Evolutionary conservation across 2,113 vertebrate species (phyloP).

Genomic region (Lepus europaeus): DNA sequence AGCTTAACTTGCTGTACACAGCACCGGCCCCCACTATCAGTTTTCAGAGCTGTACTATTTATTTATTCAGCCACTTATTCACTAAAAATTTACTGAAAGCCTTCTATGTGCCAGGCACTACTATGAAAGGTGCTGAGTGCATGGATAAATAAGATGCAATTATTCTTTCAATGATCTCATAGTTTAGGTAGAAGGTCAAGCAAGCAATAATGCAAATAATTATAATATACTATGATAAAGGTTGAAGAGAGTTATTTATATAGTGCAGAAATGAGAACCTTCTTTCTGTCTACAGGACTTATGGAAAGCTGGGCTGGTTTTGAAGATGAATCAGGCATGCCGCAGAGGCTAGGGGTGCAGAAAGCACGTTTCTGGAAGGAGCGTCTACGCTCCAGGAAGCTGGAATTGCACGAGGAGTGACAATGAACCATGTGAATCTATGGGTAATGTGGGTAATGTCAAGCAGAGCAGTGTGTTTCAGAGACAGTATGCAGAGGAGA

Average conservation of each 20-base stretch:
- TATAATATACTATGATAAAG: neutral
- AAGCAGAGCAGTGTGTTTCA: neutral
- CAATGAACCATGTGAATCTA: neutral
- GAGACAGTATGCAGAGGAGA: neutral
- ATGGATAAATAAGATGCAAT: slow-evolving; percentile 10
- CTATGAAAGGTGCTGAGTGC: neutral
- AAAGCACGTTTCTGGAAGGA: neutral
- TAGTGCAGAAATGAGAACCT: neutral
- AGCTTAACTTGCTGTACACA: too few relatives aligned
- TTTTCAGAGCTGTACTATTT: slow-evolving; percentile 38
- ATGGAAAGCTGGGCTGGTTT: neutral
- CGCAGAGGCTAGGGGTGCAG: neutral
- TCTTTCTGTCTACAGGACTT: slow-evolving; percentile 1
- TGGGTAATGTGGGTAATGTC: neutral
- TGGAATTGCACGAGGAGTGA: neutral
- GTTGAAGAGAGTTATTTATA: neutral
- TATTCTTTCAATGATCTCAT: slow-evolving; percentile 1
- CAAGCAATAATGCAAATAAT: slow-evolving; percentile 48
- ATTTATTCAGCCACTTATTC: slow-evolving; percentile 13
- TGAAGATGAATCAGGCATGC: neutral
- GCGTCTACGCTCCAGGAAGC: neutral
- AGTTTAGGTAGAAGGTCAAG: slow-evolving; percentile 34
- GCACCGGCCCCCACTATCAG: neutral
- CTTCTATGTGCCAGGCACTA: neutral
- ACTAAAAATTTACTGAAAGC: slow-evolving; percentile 33